phyloP scores from a whole-genome alignment of 2,113 vertebrate species.

The Eurypyga helias region DNA sequence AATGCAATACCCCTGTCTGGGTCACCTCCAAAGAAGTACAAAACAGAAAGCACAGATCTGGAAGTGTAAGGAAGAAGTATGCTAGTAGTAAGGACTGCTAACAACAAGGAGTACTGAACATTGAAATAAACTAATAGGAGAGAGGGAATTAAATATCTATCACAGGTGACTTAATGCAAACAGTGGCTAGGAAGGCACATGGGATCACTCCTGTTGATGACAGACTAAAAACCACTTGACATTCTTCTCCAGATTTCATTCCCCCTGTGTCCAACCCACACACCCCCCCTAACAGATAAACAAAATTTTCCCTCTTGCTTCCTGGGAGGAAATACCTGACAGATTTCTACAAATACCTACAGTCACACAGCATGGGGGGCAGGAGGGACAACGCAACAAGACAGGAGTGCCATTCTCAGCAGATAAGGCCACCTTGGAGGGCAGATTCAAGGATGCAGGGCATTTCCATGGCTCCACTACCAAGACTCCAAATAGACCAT shows the following conservation, averaged over 20 bases:
- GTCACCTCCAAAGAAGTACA: too few relatives aligned
- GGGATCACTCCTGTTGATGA: not conserved
- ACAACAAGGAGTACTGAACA: not conserved
- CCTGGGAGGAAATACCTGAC: rapidly evolving
- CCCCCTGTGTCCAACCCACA: too few relatives aligned
- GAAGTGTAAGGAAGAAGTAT: not conserved
- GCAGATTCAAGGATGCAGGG: not conserved
- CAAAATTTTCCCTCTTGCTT: not conserved
- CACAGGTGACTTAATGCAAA: not conserved
- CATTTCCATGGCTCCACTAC: not conserved
- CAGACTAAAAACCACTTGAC: not conserved
- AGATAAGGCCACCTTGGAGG: not conserved
- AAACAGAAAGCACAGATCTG: not conserved
- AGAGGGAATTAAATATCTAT: not conserved
- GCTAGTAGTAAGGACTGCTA: not conserved
- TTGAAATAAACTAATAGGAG: not conserved
- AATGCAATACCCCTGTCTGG: not conserved
- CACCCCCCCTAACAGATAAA: not conserved
- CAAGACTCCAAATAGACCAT: not conserved
- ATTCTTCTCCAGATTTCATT: not conserved
- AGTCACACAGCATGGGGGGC: too few relatives aligned
- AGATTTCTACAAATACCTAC: not conserved
- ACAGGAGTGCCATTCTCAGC: not conserved
- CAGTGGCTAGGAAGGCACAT: not conserved
- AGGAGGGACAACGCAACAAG: not conserved